Evolutionary conservation across 2,888 invertebrate species (phyloP).

Genomic region (Epirrita christyi): DNA sequence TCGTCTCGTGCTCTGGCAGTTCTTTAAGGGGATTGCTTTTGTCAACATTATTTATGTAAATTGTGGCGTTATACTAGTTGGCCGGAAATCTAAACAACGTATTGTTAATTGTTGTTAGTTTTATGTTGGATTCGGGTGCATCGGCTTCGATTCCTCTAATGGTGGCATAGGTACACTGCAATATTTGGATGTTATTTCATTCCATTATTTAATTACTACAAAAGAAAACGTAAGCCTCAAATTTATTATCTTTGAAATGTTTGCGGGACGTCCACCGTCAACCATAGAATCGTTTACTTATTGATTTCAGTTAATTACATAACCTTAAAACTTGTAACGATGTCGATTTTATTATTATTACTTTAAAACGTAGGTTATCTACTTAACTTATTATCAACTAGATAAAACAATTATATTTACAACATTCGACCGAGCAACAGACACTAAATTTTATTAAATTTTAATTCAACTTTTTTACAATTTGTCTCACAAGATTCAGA

Average conservation of each 20-base stretch:
- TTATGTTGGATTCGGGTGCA: background rate
- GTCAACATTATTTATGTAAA: too few species aligned
- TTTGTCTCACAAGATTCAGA: slow-evolving; percentile 20
- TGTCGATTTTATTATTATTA: slow-evolving; percentile 4
- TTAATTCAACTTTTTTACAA: slow-evolving; percentile 33
- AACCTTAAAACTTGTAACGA: slow-evolving; percentile 1
- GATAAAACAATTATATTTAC: slow-evolving; percentile 33
- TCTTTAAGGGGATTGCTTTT: too few species aligned
- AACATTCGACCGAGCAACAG: slow-evolving; percentile 35
- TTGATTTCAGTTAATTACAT: too few species aligned
- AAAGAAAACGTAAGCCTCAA: background rate
- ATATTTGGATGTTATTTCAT: background rate
- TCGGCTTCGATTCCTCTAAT: background rate
- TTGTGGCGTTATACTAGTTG: background rate
- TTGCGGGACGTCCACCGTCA: too few species aligned
- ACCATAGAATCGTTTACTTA: too few species aligned
- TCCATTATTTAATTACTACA: background rate
- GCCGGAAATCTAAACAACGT: background rate
- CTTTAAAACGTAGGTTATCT: slow-evolving; percentile 14
- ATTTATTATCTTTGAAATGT: too few species aligned
- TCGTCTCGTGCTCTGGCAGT: too few species aligned
- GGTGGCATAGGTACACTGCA: background rate
- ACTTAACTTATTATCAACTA: slow-evolving; percentile 20
- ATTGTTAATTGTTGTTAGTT: background rate
- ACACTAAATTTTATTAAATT: slow-evolving; percentile 36